These are phyloP conservation scores for Itoplectis maculator DNA, from an alignment of 2,888 invertebrate species.

Conservation along the genomic window DNA sequence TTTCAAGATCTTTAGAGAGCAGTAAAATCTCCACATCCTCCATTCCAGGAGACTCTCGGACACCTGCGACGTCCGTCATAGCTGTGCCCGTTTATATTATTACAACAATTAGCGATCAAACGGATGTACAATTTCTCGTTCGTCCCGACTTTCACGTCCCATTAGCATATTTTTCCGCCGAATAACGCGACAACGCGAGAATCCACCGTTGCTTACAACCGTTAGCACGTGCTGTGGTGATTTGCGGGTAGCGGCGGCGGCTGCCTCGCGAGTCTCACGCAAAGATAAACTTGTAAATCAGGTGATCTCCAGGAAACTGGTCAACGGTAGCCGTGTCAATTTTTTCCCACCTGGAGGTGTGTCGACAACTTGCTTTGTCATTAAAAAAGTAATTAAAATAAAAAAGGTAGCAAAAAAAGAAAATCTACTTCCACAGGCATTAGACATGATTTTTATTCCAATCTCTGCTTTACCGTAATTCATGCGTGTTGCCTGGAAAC, in stretches of 20 bases:
- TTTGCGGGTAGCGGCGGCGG: background rate
- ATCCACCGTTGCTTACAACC: background rate
- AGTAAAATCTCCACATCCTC: no score
- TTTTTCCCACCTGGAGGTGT: slow-evolving; percentile 12
- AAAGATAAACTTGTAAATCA: background rate
- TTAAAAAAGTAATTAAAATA: background rate
- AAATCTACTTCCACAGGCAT: background rate
- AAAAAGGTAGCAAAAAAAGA: no score
- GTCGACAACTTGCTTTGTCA: background rate
- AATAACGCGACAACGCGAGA: background rate
- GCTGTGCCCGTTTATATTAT: no score
- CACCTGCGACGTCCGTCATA: no score
- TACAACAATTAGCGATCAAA: no score
- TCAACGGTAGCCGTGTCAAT: slow-evolving; percentile 16
- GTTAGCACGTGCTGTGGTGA: background rate
- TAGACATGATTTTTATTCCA: background rate
- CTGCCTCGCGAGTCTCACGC: background rate
- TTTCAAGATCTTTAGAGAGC: no score
- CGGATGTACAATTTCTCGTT: background rate
- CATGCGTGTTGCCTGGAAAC: background rate
- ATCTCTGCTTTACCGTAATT: slow-evolving; percentile 8
- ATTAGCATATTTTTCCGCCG: slow-evolving; percentile 29
- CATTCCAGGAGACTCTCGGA: no score
- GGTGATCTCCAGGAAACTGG: background rate
- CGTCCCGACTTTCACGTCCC: slow-evolving; percentile 31